These are phyloP conservation scores for Psilopsiagon aymara DNA, from an alignment of 2,113 vertebrate genomes.

Conservation along the genomic window DNA sequence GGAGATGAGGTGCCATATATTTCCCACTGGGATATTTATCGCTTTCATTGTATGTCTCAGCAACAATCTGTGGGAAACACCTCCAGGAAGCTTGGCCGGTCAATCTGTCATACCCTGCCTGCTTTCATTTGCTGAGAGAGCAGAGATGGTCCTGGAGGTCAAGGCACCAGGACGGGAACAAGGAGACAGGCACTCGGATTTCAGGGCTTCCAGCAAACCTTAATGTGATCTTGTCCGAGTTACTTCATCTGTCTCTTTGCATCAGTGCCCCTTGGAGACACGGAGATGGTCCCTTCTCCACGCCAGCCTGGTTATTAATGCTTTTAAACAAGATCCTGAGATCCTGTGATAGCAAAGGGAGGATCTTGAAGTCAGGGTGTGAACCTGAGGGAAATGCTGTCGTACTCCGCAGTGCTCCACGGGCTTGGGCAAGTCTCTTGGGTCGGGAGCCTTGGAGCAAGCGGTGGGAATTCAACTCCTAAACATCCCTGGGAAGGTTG, in stretches of 20 bases:
- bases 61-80: constrained; percentile 53
- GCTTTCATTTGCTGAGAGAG: background rate
- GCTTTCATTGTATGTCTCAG: constrained; percentile 22
- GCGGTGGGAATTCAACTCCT: background rate
- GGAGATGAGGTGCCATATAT: constrained; percentile 36
- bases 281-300: background rate
- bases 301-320: background rate
- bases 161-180: background rate
- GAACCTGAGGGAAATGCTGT: background rate
- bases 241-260: background rate
- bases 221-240: fast-evolving
- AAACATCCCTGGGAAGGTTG: background rate
- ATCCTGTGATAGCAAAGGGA: background rate
- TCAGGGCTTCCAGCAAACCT: background rate
- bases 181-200: background rate
- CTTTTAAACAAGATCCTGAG: background rate
- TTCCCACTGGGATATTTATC: constrained; percentile 61
- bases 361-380: background rate
- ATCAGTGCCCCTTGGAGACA: background rate
- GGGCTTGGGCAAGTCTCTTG: background rate
- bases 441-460: background rate
- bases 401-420: background rate
- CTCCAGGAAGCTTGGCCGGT: constrained; percentile 14
- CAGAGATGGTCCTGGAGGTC: constrained; percentile 12
- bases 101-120: constrained; percentile 19